These are phyloP conservation scores for Tachina fera DNA, from an alignment of 2,888 invertebrate species.

Conservation along the genomic window DNA sequence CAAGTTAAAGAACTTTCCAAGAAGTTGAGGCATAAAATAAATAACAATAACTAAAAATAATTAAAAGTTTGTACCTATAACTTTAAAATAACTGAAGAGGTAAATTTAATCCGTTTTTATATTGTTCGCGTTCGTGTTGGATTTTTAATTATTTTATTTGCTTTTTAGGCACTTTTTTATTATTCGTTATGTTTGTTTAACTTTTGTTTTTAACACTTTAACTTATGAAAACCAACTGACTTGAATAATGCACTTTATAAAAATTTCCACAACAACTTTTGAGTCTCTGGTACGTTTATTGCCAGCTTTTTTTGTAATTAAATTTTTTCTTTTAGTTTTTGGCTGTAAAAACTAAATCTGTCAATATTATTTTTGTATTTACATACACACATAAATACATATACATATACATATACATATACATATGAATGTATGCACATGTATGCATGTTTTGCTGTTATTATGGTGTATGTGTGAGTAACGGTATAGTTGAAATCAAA, in stretches of 20 bases:
- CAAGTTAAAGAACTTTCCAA: constrained; percentile 6
- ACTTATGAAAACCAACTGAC: constrained; percentile 67
- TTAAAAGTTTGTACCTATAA: neutral
- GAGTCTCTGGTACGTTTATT: constrained; percentile 38
- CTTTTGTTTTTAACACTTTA: constrained; percentile 65
- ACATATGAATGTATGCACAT: neutral
- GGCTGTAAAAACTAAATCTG: constrained; percentile 54
- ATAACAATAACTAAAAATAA: neutral
- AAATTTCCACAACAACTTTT: constrained; percentile 47
- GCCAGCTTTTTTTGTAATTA: constrained; percentile 28
- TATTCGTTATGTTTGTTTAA: constrained; percentile 20
- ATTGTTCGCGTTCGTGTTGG: constrained; percentile 24
- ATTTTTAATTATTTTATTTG: constrained; percentile 9
- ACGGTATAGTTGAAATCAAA: constrained; percentile 3
- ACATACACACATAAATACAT: too few species aligned
- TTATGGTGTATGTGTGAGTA: neutral
- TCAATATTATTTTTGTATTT: constrained; percentile 59
- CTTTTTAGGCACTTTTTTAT: constrained; percentile 11
- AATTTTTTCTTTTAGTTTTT: constrained; percentile 30
- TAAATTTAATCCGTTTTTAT: constrained; percentile 7
- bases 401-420: neutral
- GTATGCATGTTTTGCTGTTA: neutral
- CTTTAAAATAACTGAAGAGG: neutral
- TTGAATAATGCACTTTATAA: constrained; percentile 53
- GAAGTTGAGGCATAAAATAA: neutral